phyloP scores from a whole-genome alignment of 2,113 vertebrate genomes.

The Myotis davidii region DNA sequence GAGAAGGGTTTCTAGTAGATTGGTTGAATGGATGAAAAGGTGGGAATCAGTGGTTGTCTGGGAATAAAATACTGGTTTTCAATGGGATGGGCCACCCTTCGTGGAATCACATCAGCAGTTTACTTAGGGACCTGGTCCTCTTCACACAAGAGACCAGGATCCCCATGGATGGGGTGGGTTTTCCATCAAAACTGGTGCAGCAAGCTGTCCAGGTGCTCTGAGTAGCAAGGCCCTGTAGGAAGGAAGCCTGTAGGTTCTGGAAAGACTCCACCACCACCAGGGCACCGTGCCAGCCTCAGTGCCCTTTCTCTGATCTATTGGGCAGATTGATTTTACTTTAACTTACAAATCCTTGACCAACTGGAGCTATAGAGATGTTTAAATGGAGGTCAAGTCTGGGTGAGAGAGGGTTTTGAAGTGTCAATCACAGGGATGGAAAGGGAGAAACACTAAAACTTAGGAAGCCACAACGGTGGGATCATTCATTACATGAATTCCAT shows the following conservation, averaged over 20 bases:
- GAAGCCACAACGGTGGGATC: not conserved
- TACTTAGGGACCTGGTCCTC: not conserved
- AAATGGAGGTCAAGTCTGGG: not conserved
- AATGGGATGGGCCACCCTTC: not conserved
- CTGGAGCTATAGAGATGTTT: not conserved
- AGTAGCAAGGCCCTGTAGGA: not conserved
- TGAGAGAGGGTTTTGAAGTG: not conserved
- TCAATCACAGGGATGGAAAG: not conserved
- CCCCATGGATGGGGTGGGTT: not conserved
- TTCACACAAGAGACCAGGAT: not conserved
- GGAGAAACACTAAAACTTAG: not conserved
- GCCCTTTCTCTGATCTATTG: not conserved
- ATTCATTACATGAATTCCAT: not conserved
- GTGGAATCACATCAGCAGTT: not conserved
- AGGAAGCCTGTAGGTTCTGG: not conserved
- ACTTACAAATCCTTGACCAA: not conserved
- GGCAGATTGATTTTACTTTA: not conserved
- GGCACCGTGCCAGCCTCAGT: not conserved
- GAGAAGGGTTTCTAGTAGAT: not conserved
- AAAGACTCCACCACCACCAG: not conserved
- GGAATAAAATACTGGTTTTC: not conserved
- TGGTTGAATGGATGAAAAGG: not conserved
- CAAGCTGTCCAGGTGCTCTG: not conserved
- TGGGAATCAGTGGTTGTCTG: not conserved
- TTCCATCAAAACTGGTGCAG: not conserved